Conservation (phyloP, 2,113 vertebrate genomes). For the Datnioides undecimradiatus region DNA sequence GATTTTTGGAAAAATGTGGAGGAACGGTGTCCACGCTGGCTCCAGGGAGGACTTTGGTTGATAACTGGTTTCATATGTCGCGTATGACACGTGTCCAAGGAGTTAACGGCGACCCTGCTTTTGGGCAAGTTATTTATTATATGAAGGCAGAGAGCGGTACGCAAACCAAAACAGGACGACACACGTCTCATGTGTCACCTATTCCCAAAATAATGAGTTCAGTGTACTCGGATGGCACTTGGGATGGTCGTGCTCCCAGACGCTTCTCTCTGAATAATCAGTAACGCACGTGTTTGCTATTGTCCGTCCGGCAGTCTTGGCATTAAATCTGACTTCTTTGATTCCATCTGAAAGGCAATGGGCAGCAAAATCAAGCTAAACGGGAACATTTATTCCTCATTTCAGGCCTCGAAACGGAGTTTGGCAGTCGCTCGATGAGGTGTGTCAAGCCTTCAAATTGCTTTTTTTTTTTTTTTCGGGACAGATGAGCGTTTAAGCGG, state of each 20-base stretch:
- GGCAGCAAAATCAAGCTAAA: background rate
- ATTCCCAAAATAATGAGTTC: no score
- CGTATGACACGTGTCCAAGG: background rate
- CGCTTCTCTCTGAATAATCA: background rate
- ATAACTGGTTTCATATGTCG: background rate
- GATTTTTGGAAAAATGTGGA: background rate
- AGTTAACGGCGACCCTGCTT: background rate
- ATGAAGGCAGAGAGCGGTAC: background rate
- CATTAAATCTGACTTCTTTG: background rate
- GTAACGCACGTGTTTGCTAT: background rate
- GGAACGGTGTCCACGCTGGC: background rate
- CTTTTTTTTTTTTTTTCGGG: conserved; percentile 11
- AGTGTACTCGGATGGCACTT: no score
- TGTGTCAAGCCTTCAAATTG: background rate
- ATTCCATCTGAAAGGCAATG: conserved; percentile 9
- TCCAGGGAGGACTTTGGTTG: background rate
- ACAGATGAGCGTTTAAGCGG: conserved; percentile 2
- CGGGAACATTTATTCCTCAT: background rate
- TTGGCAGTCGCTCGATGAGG: background rate
- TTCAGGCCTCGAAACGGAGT: background rate
- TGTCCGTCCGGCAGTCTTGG: background rate
- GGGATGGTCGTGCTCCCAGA: no score
- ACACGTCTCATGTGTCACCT: background rate
- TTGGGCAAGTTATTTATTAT: conserved; percentile 10
- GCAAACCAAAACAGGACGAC: background rate